These are phyloP conservation scores for Canis aureus DNA, from an alignment of 2,113 vertebrate species.

Conservation along the genomic window DNA sequence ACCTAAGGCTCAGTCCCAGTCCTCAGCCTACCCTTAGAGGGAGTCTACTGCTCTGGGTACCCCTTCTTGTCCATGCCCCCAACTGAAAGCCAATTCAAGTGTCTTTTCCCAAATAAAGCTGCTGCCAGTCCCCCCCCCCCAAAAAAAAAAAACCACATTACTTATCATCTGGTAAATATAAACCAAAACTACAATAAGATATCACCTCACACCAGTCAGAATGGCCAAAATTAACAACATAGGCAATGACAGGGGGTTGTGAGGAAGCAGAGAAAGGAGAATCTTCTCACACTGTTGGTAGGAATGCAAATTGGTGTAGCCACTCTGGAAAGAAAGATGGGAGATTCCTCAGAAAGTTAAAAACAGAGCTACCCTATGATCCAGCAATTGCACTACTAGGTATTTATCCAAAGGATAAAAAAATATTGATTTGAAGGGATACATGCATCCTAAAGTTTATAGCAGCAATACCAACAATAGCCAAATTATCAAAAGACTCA, in stretches of 20 bases:
- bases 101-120: no score
- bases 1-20: no score
- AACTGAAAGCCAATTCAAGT: no score
- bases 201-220: background rate
- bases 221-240: no score
- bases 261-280: no score
- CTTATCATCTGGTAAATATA: background rate
- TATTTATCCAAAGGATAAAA: no score
- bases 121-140: no score
- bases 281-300: background rate
- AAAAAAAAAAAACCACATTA: background rate
- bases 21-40: no score
- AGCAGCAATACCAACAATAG: background rate
- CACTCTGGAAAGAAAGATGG: background rate
- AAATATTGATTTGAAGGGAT: background rate
- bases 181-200: background rate
- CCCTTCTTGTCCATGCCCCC: no score
- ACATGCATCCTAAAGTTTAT: background rate
- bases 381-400: background rate
- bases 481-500: background rate
- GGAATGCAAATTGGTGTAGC: background rate
- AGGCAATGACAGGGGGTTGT: no score
- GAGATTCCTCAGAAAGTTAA: background rate
- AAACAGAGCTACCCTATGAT: background rate
- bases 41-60: no score